These are phyloP conservation scores for Oryzias sinensis DNA, from an alignment of 2,797 vertebrate species.

Conservation along the genomic window DNA sequence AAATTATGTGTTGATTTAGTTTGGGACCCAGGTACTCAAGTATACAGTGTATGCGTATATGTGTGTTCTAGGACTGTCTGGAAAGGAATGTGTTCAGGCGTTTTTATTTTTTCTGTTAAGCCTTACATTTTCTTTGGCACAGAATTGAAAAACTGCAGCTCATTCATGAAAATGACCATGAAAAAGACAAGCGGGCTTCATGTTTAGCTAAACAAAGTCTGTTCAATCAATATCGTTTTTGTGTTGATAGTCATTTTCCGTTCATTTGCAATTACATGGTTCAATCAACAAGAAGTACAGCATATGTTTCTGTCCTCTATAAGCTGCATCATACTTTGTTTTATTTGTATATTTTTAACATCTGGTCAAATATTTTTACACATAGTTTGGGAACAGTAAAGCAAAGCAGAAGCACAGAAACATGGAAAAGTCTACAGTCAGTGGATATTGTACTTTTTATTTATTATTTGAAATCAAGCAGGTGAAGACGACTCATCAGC, in stretches of 20 bases:
- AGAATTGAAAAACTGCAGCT: slow-evolving; percentile 14
- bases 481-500: too few relatives aligned
- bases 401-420: too few relatives aligned
- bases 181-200: slow-evolving; percentile 25
- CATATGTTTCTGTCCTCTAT: slow-evolving; percentile 30
- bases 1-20: slow-evolving; percentile 59
- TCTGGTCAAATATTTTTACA: too few relatives aligned
- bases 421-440: too few relatives aligned
- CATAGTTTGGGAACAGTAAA: too few relatives aligned
- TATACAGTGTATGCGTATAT: slow-evolving; percentile 16
- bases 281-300: slow-evolving; percentile 52
- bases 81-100: slow-evolving; percentile 27
- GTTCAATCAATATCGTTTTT: slow-evolving; percentile 24
- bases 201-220: slow-evolving; percentile 27
- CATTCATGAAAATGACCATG: slow-evolving; percentile 30
- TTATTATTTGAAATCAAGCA: too few relatives aligned
- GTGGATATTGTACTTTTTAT: too few relatives aligned
- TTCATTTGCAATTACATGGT: slow-evolving; percentile 9
- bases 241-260: slow-evolving; percentile 1
- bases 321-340: slow-evolving; percentile 12
- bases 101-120: slow-evolving; percentile 23
- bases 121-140: slow-evolving; percentile 25
- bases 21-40: slow-evolving; percentile 39
- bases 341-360: background rate
- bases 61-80: slow-evolving; percentile 11